A percentile compares a stretch with the other conserved stretches of the same genome.
These are phyloP conservation scores for Periophthalmodon schlosseri DNA, from an alignment of 2,113 vertebrate genomes.

Conservation along the genomic window DNA sequence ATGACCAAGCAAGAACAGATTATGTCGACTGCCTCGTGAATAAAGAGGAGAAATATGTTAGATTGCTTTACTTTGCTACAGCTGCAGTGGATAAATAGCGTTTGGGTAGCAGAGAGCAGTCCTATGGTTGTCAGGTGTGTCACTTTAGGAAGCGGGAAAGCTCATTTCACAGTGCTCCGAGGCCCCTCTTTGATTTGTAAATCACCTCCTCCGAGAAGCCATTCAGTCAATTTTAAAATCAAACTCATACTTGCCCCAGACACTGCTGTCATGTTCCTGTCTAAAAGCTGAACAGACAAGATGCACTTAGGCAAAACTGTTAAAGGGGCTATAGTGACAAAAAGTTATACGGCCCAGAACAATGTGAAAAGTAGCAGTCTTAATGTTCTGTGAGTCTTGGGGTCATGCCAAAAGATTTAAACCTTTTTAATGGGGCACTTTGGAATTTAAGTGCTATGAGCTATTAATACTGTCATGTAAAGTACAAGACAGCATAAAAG, in stretches of 20 bases:
- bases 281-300: slow-evolving; percentile 29
- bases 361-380: slow-evolving; percentile 14
- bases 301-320: slow-evolving; percentile 23
- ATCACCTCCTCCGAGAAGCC: slow-evolving; percentile 52
- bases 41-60: slow-evolving; percentile 13
- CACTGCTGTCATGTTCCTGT: slow-evolving; percentile 34
- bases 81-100: slow-evolving; percentile 20
- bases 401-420: slow-evolving; percentile 17
- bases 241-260: slow-evolving; percentile 53
- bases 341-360: slow-evolving; percentile 14
- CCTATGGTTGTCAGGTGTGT: slow-evolving; percentile 43
- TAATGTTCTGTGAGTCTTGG: neutral
- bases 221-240: slow-evolving; percentile 61
- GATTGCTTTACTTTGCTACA: slow-evolving; percentile 1
- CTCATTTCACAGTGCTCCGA: slow-evolving; percentile 60
- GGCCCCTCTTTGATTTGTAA: slow-evolving; percentile 53
- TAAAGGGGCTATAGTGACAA: slow-evolving; percentile 13
- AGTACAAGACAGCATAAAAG: slow-evolving; percentile 8
- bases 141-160: slow-evolving; percentile 42
- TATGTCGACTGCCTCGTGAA: slow-evolving; percentile 24
- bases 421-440: slow-evolving; percentile 8
- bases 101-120: slow-evolving; percentile 24
- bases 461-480: slow-evolving; percentile 30
- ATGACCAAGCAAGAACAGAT: slow-evolving; percentile 27
- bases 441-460: slow-evolving; percentile 13